These are phyloP conservation scores for Spea hammondii DNA, from an alignment of 2,797 vertebrate species.

Conservation along the genomic window DNA sequence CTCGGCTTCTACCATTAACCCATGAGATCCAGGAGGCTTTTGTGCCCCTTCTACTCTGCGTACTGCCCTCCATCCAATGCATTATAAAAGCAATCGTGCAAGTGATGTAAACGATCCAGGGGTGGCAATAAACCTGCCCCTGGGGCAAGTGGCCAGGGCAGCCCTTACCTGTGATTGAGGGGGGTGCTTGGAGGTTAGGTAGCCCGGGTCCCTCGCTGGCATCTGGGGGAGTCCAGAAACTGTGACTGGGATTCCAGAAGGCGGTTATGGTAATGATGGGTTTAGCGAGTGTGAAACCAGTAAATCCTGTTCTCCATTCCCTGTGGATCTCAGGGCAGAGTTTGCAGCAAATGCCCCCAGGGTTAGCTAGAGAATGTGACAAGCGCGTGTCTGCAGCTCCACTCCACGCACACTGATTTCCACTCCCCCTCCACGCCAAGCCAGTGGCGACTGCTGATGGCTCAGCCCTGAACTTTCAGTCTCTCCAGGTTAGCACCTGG, in stretches of 20 bases:
- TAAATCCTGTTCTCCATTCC: slow-evolving; percentile 63
- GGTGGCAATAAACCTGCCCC: not conserved
- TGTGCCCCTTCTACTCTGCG: not conserved
- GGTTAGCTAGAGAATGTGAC: slow-evolving; percentile 59
- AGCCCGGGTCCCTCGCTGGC: slow-evolving; percentile 28
- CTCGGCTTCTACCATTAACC: not conserved
- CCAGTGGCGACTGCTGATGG: slow-evolving; percentile 33
- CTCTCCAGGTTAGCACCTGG: not conserved
- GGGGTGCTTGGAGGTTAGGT: slow-evolving; percentile 4
- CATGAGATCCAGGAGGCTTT: not conserved
- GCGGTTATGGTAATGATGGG: slow-evolving; percentile 61
- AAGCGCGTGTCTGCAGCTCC: slow-evolving; percentile 47
- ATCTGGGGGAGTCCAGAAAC: slow-evolving; percentile 26
- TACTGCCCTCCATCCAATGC: too few species aligned
- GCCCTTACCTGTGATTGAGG: slow-evolving; percentile 21
- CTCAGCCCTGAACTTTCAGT: slow-evolving; percentile 35
- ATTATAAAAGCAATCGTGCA: not conserved
- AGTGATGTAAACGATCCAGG: not conserved
- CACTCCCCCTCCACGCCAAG: slow-evolving; percentile 8
- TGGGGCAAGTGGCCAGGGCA: not conserved
- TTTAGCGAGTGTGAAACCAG: slow-evolving; percentile 62
- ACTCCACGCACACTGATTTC: slow-evolving; percentile 43
- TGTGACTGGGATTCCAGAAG: slow-evolving; percentile 38
- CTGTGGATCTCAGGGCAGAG: slow-evolving; percentile 58
- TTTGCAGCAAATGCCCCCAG: slow-evolving; percentile 59